Conservation (phyloP, 2,797 vertebrate genomes). For the Oryzias dopingdopingensis region DNA sequence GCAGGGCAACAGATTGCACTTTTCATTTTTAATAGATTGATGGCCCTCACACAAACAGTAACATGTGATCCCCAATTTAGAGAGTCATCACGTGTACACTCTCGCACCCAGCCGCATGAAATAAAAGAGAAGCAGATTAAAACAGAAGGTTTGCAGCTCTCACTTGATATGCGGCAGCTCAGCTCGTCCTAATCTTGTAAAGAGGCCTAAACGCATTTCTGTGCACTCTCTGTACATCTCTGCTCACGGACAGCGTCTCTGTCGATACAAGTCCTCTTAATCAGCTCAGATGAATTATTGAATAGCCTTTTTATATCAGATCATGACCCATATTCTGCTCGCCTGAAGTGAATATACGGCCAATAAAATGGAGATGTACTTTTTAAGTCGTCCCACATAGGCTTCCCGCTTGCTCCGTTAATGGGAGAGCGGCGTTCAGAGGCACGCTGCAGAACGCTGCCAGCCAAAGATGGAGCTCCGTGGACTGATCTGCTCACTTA, state of each 20-base stretch:
- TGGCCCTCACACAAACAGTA: conserved; percentile 46
- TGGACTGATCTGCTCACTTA: conserved; percentile 18
- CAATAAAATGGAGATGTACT: conserved; percentile 64
- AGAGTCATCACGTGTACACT: conserved; percentile 17
- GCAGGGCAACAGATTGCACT: conserved; percentile 76
- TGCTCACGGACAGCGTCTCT: conserved; percentile 40
- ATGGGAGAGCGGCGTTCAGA: conserved; percentile 26
- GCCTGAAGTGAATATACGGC: conserved; percentile 56
- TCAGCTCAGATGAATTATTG: conserved; percentile 72
- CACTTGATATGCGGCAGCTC: conserved; percentile 10
- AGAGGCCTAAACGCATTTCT: conserved; percentile 35
- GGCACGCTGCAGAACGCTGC: conserved; percentile 15
- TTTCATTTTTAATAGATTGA: conserved; percentile 77
- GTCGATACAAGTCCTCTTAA: conserved; percentile 64
- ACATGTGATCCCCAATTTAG: conserved; percentile 29
- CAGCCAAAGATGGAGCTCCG: conserved; percentile 25
- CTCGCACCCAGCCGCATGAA: conserved; percentile 13
- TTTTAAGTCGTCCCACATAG: conserved; percentile 61
- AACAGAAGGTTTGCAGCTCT: conserved; percentile 26
- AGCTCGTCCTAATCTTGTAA: conserved; percentile 45
- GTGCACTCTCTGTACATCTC: conserved; percentile 15
- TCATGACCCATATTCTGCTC: conserved; percentile 74
- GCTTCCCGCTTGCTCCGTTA: conserved; percentile 17
- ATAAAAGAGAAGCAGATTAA: conserved; percentile 25
- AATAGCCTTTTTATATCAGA: conserved; percentile 72